These are phyloP conservation scores for Bombus sylvicola DNA, from an alignment of 1,140 invertebrate species.

Conservation along the genomic window DNA sequence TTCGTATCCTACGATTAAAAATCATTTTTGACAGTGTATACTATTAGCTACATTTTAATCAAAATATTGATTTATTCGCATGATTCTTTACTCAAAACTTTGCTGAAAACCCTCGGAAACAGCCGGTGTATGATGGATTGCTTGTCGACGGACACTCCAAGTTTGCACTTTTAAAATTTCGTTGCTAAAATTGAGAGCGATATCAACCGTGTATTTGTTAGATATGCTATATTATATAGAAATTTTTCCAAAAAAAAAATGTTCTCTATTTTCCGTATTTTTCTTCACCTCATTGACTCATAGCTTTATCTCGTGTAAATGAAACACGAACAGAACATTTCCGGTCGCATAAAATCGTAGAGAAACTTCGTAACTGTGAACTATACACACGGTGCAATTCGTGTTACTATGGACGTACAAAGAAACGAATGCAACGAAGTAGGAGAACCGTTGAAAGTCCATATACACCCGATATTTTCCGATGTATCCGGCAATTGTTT, in stretches of 20 bases:
- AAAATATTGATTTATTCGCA: too few species aligned
- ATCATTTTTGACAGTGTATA: too few species aligned
- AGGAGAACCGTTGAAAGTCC: conserved; percentile 16
- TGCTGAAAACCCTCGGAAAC: not conserved
- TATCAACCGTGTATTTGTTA: too few species aligned
- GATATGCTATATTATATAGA: not conserved
- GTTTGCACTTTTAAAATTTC: not conserved
- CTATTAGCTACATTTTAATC: too few species aligned
- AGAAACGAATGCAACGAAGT: not conserved
- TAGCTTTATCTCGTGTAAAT: not conserved
- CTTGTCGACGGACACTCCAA: not conserved
- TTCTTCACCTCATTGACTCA: not conserved
- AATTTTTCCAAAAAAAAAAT: not conserved
- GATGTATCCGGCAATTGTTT: conserved; percentile 35
- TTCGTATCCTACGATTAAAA: too few species aligned
- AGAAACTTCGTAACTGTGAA: not conserved
- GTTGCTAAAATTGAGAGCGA: too few species aligned
- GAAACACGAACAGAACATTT: not conserved
- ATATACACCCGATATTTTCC: conserved; percentile 12
- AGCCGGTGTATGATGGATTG: not conserved
- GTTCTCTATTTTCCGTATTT: not conserved
- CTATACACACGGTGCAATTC: not conserved
- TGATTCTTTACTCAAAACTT: too few species aligned
- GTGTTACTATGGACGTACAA: not conserved
- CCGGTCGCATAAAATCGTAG: not conserved